A percentile compares a stretch with the other conserved stretches of the same genome.
Evolutionary conservation across 2,113 vertebrate species (phyloP).

Genomic region (Lepus europaeus): DNA sequence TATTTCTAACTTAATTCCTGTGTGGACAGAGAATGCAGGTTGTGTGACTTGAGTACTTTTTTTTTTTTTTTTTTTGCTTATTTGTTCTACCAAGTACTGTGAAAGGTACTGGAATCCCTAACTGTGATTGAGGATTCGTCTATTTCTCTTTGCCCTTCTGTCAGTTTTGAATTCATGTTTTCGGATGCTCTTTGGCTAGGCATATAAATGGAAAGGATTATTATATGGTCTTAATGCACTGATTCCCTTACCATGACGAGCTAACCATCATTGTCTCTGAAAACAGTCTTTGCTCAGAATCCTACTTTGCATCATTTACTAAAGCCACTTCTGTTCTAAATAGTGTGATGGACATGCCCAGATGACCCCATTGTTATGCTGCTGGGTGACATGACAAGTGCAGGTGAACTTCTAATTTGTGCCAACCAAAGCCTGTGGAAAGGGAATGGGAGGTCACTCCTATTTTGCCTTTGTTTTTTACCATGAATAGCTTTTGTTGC

Average conservation of each 20-base stretch:
- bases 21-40: not conserved
- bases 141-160: not conserved
- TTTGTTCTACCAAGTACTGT: not conserved
- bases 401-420: not conserved
- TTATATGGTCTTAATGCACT: not conserved
- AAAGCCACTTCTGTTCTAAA: not conserved
- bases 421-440: not conserved
- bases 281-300: not conserved
- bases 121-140: not conserved
- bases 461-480: not conserved
- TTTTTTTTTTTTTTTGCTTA: not conserved
- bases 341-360: not conserved
- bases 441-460: not conserved
- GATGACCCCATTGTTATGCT: not conserved
- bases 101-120: not conserved
- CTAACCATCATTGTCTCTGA: not conserved
- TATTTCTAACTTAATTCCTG: constrained; percentile 9
- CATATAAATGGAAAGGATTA: not conserved
- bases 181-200: not conserved
- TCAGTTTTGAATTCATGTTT: not conserved
- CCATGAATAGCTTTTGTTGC: not conserved
- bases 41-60: not conserved
- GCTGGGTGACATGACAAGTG: not conserved
- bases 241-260: not conserved
- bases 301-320: not conserved